Base-by-base conservation (phyloP, 2,113 vertebrate genomes). In the Ceuthmochares aereus region DNA sequence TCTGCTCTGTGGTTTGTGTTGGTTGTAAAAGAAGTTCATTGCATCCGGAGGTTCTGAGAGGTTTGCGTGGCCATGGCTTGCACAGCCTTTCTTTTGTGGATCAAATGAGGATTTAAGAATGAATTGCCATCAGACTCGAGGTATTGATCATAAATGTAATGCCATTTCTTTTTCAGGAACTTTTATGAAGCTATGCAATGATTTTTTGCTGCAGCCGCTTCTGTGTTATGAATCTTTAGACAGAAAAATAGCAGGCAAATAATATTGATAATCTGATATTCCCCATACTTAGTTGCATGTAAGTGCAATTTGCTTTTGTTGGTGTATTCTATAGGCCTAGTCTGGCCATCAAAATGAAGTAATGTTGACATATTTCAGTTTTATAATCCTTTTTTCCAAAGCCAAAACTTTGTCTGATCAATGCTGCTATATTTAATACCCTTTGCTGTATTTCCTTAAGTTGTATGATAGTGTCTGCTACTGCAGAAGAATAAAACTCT, bases 261-360 rank as follows among this genome's bases (percentile, higher is more conserved):
- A 87, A 74, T 93, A 90, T 86, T 85, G 87, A 85, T 94, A 72
- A 90, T 80, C 59, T 85, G 51, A 69, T 95, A 68, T 47, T 83
- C 20, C 45, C 23, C 47, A 52, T 83, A 80, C 82, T 93, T 93
- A 91, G 54, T 89, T 88, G 62, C 32, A 66, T 30, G 4, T 68
- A 66, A 89, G 25, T 79, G 45, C 36, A 27, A 9, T 94, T 90
- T 91, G 55, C 55, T 37, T 69, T 89, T 87, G 66, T 75, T 69
- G 30, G 16, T 87, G 83, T 91, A 74, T 58, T 79, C 87, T 68
- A 0, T 14, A 15, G 62, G 45, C 37, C 30, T 84, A 29, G 36
- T 32, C 67, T 73, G 70, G 32, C 58, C 74, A 51, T 94, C 70
- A 79, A 21, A 82, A 55, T 62, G 66, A 87, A 82, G 34, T 51